A percentile compares a stretch with the other conserved stretches of the same genome.
Conservation (phyloP, 2,888 invertebrate species). For the Coenonympha glycerion region DNA sequence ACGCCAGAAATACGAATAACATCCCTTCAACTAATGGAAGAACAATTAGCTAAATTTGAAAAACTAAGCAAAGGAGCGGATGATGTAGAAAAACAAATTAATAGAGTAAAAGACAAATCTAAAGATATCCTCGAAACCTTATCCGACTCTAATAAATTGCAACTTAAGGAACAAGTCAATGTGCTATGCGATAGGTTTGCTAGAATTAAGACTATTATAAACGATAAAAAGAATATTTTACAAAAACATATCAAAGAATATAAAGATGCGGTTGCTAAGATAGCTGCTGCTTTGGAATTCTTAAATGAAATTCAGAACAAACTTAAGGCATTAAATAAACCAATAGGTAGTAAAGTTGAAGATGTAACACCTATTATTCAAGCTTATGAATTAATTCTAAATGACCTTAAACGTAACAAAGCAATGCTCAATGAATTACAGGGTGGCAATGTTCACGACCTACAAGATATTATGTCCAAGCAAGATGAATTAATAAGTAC, state of each 20-base stretch:
- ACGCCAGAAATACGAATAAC: constrained; percentile 87
- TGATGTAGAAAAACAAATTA: constrained; percentile 81
- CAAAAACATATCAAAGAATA: constrained; percentile 87
- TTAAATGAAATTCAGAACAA: constrained; percentile 88
- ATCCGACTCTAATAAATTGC: constrained; percentile 89
- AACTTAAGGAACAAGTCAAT: constrained; percentile 86
- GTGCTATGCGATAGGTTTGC: constrained; percentile 86
- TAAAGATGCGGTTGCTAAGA: constrained; percentile 85
- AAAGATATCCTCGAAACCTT: constrained; percentile 86
- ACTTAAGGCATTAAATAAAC: constrained; percentile 87
- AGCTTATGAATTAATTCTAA: constrained; percentile 85
- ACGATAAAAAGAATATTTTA: constrained; percentile 83
- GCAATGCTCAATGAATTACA: constrained; percentile 85
- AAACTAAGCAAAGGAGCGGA: constrained; percentile 85
- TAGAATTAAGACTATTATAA: constrained; percentile 83
- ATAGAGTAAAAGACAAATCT: constrained; percentile 85
- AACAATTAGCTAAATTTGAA: constrained; percentile 90
- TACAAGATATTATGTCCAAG: constrained; percentile 85
- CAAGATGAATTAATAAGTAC: constrained; percentile 90
- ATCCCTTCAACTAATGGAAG: constrained; percentile 87
- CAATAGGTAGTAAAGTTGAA: constrained; percentile 90
- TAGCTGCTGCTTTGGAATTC: constrained; percentile 87
- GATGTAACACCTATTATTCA: constrained; percentile 90
- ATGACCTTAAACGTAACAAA: constrained; percentile 86
- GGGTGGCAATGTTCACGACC: constrained; percentile 83